Conservation (phyloP, 2,113 vertebrate genomes). For the Malurus cyaneus region DNA sequence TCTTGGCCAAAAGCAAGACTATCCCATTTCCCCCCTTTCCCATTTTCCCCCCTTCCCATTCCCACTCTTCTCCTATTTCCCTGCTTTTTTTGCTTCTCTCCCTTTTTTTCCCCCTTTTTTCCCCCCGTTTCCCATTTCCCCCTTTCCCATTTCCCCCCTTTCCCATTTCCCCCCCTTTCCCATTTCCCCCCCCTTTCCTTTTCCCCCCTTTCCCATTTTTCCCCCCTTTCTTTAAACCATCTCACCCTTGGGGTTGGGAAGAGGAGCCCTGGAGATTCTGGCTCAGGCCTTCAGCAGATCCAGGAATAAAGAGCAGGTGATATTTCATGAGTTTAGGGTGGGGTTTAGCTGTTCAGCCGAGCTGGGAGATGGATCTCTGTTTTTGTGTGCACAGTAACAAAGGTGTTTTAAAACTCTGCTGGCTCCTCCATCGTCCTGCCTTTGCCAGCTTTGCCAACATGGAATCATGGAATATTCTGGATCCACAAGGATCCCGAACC, state of each 20-base stretch:
- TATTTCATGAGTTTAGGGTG: constrained; percentile 32
- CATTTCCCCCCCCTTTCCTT: too few relatives aligned
- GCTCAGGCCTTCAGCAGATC: neutral
- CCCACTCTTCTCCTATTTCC: too few relatives aligned
- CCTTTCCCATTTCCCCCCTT: too few relatives aligned
- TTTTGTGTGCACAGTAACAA: neutral
- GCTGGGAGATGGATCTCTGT: neutral
- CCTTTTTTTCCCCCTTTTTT: too few relatives aligned
- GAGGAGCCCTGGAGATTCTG: neutral
- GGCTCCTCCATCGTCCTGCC: neutral
- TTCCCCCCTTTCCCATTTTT: too few relatives aligned
- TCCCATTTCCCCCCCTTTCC: too few relatives aligned
- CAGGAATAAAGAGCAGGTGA: neutral
- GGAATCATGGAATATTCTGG: neutral
- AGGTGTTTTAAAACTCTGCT: neutral
- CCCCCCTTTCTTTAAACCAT: too few relatives aligned
- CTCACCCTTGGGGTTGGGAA: neutral
- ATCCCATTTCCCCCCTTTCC: neutral
- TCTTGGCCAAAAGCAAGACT: neutral
- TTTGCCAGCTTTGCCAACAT: neutral
- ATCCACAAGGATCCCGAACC: neutral
- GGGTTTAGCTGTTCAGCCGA: constrained; percentile 28
- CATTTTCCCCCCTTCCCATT: too few relatives aligned
- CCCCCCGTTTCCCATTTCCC: too few relatives aligned
- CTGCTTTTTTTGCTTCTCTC: too few relatives aligned